A percentile compares a stretch with the other conserved stretches of the same genome.
Conservation (phyloP, 1,140 invertebrate species). For the Saccostrea echinata region DNA sequence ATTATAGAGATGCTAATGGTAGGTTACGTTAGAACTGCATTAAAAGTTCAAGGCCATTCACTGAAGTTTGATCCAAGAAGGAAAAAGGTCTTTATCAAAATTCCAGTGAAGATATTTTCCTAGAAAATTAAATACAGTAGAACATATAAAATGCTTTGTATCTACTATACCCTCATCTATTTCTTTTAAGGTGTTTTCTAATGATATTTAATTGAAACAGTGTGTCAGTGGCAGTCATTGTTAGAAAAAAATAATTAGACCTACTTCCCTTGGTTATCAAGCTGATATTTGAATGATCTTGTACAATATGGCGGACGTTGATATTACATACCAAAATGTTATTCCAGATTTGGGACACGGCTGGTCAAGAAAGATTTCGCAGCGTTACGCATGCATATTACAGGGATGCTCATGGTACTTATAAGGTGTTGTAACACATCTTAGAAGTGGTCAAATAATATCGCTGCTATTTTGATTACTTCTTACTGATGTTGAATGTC, state of each 20-base stretch:
- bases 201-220: too few species aligned
- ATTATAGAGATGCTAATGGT: constrained; percentile 81
- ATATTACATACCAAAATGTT: constrained; percentile 88
- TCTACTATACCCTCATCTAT: too few species aligned
- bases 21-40: constrained; percentile 69
- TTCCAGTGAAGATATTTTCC: too few species aligned
- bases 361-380: constrained; percentile 81
- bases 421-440: constrained; percentile 15
- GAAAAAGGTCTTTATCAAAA: too few species aligned
- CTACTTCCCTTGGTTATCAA: background rate
- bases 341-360: constrained; percentile 84
- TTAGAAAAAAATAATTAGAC: background rate
- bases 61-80: background rate
- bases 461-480: background rate
- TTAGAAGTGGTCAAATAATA: background rate
- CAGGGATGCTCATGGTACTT: constrained; percentile 80
- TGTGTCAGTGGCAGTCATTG: too few species aligned
- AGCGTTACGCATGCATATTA: constrained; percentile 82
- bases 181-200: too few species aligned
- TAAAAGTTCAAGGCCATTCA: constrained; percentile 11
- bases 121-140: too few species aligned
- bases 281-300: background rate
- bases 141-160: too few species aligned
- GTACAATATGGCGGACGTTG: constrained; percentile 83
- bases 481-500: background rate